Base-by-base conservation (phyloP, 2,797 vertebrate genomes). In the Cyprinella venusta region DNA sequence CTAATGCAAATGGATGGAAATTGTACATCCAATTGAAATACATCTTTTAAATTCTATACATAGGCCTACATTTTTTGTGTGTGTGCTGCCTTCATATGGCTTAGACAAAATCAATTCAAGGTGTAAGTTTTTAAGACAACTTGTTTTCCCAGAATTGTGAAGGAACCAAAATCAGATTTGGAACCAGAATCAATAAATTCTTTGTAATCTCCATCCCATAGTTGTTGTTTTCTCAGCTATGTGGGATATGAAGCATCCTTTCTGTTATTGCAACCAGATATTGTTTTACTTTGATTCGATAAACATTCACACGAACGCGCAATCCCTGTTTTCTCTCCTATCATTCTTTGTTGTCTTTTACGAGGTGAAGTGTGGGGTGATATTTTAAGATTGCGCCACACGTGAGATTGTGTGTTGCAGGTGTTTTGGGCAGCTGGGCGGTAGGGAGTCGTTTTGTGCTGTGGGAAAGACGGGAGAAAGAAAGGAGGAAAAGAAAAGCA, bases 381-480 rank as follows among this genome's bases (percentile, higher is more conserved):
- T 81, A 81, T 83, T 87, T 84, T 86, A 80, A 82, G 77, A 83
- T 71, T 50, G 79, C 18, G n/a, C 71, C 79, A 84, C 80, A 88
- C 83, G 86, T 78, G 86, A 86, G 82, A 81, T 68, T 71, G 79
- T 77, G 61, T 84, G 81, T 80, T 90, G 90, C 92, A 92, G 90
- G 91, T 93, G 92, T 89, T 88, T 69, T 9, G 75, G 87, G 89
- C 92, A 93, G 92, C 91, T 93, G 92, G 81, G 69, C 24, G 16
- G 87, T 50, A 81, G 76, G 67, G 81, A 76, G 87, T 89, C 9
- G 12, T 69, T 81, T 69, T 36, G 40, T 33, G 52, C 68, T 79
- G 81, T 85, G 75, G 79, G 74, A 88, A 90, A 86, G 87, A 88
- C 56, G 83, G 83, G 67, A 13, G 21, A 79, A 84, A 80, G 48